phyloP scores from a whole-genome alignment of 2,888 invertebrate species.

The Nephrocerus scutellatus region DNA sequence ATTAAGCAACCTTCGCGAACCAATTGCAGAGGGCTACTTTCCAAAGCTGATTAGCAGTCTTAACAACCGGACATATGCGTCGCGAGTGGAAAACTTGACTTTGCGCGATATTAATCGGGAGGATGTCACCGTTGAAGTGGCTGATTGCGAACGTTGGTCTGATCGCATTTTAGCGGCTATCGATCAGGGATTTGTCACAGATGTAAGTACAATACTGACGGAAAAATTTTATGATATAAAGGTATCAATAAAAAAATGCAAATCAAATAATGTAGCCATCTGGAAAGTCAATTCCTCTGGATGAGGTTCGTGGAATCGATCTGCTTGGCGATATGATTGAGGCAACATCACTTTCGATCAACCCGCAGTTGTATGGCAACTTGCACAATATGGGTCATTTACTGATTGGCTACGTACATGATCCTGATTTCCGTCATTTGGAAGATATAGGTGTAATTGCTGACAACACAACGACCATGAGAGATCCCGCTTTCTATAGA shows the following conservation, averaged over 20 bases:
- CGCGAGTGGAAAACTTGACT: conserved; percentile 54
- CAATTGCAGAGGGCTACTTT: conserved; percentile 67
- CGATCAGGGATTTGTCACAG: conserved; percentile 54
- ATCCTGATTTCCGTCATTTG: conserved; percentile 61
- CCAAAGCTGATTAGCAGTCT: conserved; percentile 62
- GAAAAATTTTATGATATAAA: conserved; percentile 49
- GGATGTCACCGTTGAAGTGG: conserved; percentile 49
- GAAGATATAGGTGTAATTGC: conserved; percentile 67
- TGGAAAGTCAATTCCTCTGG: conserved; percentile 29
- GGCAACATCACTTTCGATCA: conserved; percentile 57
- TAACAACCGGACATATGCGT: conserved; percentile 61
- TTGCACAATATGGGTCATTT: conserved; percentile 72
- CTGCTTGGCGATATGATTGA: conserved; percentile 68
- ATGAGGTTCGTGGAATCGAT: conserved; percentile 58
- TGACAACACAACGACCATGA: conserved; percentile 69
- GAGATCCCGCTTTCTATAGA: conserved; percentile 73
- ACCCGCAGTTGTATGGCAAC: conserved; percentile 62
- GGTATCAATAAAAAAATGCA: background rate
- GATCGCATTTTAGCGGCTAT: conserved; percentile 64
- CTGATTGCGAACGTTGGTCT: conserved; percentile 63
- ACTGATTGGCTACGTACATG: conserved; percentile 63
- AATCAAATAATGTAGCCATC: conserved; percentile 1
- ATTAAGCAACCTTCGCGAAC: conserved; percentile 58
- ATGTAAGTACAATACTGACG: conserved; percentile 56
- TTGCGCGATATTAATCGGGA: conserved; percentile 58